Conservation (phyloP, 2,888 invertebrate species). For the Sericinus montela region DNA sequence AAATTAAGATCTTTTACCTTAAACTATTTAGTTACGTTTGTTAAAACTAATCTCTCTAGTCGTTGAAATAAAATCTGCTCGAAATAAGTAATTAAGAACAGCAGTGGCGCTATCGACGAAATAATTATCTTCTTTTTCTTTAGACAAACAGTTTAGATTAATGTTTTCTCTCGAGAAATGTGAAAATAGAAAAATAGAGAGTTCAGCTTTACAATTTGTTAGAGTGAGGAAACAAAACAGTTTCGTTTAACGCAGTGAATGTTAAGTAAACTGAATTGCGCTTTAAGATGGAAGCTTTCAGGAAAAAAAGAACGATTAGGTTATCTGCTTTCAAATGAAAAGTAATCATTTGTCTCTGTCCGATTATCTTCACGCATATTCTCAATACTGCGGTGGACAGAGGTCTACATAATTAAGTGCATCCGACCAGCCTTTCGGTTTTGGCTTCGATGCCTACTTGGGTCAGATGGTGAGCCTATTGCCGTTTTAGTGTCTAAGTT, state of each 20-base stretch:
- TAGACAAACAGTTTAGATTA: slow-evolving; percentile 6
- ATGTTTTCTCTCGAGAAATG: slow-evolving; percentile 1
- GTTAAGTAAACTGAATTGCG: not conserved
- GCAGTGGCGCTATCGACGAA: not conserved
- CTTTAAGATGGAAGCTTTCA: not conserved
- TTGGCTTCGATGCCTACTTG: not conserved
- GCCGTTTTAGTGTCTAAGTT: too few species aligned
- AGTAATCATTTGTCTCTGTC: too few species aligned
- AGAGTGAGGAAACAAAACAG: not conserved
- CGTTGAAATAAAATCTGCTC: too few species aligned
- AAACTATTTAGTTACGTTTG: too few species aligned
- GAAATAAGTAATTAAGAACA: not conserved
- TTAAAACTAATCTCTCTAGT: too few species aligned
- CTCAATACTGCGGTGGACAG: too few species aligned
- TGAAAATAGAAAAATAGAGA: not conserved
- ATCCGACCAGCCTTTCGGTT: not conserved
- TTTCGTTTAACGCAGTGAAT: not conserved
- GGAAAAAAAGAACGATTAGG: too few species aligned
- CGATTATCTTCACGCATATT: too few species aligned
- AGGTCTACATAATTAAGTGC: too few species aligned
- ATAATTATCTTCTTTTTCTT: slow-evolving; percentile 11
- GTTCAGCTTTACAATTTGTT: slow-evolving; percentile 1
- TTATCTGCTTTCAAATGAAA: too few species aligned
- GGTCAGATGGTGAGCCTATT: too few species aligned
- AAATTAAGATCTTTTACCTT: too few species aligned